Percentiles rank a stretch among this genome's conserved stretches.
phyloP scores from a whole-genome alignment of 2,113 vertebrate species.

The Saguinus midas region DNA sequence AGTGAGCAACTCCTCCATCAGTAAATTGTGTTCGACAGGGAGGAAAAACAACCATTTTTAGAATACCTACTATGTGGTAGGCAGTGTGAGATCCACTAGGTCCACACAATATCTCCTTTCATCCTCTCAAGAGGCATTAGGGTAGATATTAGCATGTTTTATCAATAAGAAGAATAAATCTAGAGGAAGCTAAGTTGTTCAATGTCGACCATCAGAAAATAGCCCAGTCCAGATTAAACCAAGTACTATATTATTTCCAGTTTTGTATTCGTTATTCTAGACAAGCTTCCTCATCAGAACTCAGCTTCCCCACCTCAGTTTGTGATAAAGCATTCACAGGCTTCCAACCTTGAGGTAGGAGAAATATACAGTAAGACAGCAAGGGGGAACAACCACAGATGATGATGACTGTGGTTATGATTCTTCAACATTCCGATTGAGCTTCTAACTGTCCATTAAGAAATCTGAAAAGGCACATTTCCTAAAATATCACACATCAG shows the following conservation, averaged over 20 bases:
- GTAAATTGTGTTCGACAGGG: accelerated
- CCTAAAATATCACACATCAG: not conserved
- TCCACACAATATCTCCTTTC: not conserved
- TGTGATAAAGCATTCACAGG: not conserved
- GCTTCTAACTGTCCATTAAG: not conserved
- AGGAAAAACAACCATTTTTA: not conserved
- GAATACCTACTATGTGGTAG: not conserved
- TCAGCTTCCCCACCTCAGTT: not conserved
- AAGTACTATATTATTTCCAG: not conserved
- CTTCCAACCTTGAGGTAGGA: not conserved
- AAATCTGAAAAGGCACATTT: not conserved
- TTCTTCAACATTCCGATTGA: not conserved
- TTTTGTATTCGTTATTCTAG: not conserved
- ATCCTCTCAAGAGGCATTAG: not conserved
- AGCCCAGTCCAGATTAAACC: not conserved
- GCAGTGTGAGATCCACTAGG: not conserved
- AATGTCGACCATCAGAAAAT: not conserved
- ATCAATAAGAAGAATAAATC: not conserved
- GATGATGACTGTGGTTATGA: accelerated
- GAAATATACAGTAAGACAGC: accelerated
- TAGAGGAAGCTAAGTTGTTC: not conserved
- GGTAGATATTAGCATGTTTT: not conserved
- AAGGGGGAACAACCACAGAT: not conserved
- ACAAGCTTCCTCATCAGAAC: not conserved
- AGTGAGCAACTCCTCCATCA: too few species aligned